phyloP scores from a whole-genome alignment of 2,888 invertebrate species.

The Brassicogethes aeneus region DNA sequence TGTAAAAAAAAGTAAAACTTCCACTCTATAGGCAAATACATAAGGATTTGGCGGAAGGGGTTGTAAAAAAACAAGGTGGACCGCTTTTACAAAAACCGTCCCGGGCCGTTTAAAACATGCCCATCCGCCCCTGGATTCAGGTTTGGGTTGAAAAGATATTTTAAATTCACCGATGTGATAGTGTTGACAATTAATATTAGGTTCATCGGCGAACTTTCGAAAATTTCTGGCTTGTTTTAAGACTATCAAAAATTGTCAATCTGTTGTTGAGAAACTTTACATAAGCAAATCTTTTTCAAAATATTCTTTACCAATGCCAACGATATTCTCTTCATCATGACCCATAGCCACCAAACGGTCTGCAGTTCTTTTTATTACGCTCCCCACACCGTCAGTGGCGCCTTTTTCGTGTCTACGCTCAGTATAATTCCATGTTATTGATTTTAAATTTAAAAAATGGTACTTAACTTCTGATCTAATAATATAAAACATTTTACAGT shows the following conservation, averaged over 20 bases:
- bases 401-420: slow-evolving; percentile 2
- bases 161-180: neutral
- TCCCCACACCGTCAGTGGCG: slow-evolving; percentile 2
- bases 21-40: too few species aligned
- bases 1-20: too few species aligned
- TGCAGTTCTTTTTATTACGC: slow-evolving; percentile 1
- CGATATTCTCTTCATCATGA: neutral
- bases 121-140: too few species aligned
- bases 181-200: slow-evolving; percentile 2
- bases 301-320: neutral
- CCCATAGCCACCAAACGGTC: neutral
- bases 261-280: neutral
- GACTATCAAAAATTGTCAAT: neutral
- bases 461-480: slow-evolving; percentile 1
- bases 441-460: slow-evolving; percentile 1
- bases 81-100: too few species aligned
- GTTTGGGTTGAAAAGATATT: neutral
- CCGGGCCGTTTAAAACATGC: too few species aligned
- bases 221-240: neutral
- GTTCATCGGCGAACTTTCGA: neutral
- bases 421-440: slow-evolving; percentile 3
- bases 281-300: neutral
- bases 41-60: too few species aligned
- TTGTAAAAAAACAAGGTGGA: too few species aligned
- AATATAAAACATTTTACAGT: slow-evolving; percentile 2